Conservation (phyloP, 1,140 invertebrate species). For the Leptopilina clavipes region DNA sequence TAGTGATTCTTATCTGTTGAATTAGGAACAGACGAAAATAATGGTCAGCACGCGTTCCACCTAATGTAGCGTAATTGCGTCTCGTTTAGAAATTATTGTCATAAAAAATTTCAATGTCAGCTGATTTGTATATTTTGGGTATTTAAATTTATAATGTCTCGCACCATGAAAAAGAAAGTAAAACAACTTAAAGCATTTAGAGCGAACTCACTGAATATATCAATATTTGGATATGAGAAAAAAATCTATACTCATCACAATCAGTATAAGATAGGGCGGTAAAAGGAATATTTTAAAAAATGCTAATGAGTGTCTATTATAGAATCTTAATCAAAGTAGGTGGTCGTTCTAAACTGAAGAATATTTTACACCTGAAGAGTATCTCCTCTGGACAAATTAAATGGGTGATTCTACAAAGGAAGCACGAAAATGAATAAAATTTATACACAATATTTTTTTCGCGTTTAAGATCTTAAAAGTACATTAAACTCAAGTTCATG, state of each 20-base stretch:
- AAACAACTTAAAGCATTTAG: too few relatives aligned
- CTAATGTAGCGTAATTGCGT: conserved; percentile 6
- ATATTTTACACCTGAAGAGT: neutral
- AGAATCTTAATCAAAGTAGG: neutral
- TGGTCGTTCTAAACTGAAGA: neutral
- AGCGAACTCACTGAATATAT: too few relatives aligned
- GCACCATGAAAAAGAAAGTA: neutral
- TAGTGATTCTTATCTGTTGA: conserved; percentile 20
- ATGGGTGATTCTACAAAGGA: too few relatives aligned
- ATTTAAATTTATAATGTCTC: neutral
- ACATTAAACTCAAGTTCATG: too few relatives aligned
- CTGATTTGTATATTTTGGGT: neutral
- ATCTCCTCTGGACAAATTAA: neutral
- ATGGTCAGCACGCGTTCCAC: conserved; percentile 6
- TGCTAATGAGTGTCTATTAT: neutral
- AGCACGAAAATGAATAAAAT: too few relatives aligned
- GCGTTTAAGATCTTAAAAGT: too few relatives aligned
- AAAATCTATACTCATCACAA: too few relatives aligned
- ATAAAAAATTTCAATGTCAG: neutral
- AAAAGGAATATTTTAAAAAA: neutral
- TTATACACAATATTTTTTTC: too few relatives aligned
- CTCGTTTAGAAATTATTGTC: neutral
- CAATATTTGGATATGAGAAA: too few relatives aligned
- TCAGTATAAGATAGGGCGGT: too few relatives aligned
- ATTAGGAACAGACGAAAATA: conserved; percentile 14